Evolutionary conservation across 2,888 invertebrate genomes (phyloP).

Genomic region (Diplolepis rosae): DNA sequence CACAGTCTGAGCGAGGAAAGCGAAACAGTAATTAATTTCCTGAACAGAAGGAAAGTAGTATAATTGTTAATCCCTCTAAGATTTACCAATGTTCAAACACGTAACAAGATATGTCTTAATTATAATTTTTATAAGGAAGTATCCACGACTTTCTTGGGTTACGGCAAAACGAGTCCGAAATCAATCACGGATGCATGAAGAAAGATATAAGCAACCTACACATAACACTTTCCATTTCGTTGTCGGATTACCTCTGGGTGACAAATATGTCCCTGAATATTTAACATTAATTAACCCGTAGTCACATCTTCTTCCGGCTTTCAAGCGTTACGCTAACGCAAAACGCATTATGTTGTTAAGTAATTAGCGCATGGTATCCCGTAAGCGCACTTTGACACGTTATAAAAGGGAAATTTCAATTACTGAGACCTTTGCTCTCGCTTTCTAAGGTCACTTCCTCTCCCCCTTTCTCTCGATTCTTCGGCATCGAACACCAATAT

Average conservation of each 20-base stretch:
- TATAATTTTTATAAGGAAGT: constrained; percentile 13
- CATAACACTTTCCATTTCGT: constrained; percentile 25
- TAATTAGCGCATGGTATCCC: background rate
- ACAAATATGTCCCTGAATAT: constrained; percentile 30
- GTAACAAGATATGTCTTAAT: constrained; percentile 28
- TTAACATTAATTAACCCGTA: constrained; percentile 19
- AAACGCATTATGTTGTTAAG: background rate
- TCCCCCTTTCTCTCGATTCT: background rate
- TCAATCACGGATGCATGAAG: constrained; percentile 13
- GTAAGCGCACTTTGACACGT: constrained; percentile 7
- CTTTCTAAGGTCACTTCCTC: constrained; percentile 14
- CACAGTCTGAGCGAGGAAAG: background rate
- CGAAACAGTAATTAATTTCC: constrained; percentile 11
- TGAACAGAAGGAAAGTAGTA: constrained; percentile 4
- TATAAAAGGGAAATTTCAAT: constrained; percentile 19
- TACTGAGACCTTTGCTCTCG: constrained; percentile 4
- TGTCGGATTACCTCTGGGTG: background rate
- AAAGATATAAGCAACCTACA: background rate
- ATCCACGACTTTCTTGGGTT: constrained; percentile 1
- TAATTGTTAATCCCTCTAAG: background rate
- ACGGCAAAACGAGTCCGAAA: constrained; percentile 26
- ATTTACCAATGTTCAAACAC: constrained; percentile 15
- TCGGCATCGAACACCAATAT: background rate
- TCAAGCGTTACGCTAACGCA: constrained; percentile 13
- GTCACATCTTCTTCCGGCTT: constrained; percentile 32